Conservation (phyloP, 2,888 invertebrate genomes). For the Ditylenchus weischeri region DNA sequence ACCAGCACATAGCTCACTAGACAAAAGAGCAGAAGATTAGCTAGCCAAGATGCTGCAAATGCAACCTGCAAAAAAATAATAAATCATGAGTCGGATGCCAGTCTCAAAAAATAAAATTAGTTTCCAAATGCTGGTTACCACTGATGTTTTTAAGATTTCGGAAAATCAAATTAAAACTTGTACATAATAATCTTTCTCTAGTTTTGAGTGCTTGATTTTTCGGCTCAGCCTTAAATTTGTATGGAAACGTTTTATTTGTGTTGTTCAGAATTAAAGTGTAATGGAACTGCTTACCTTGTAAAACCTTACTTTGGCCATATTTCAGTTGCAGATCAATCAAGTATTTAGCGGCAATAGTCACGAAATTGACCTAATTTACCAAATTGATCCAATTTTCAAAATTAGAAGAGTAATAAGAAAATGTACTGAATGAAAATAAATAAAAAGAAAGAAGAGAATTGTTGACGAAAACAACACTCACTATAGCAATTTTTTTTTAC, state of each 20-base stretch:
- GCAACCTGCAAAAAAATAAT: slow-evolving; percentile 11
- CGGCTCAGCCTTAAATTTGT: background rate
- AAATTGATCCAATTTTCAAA: background rate
- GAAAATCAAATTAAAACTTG: no score
- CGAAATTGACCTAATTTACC: background rate
- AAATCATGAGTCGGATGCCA: background rate
- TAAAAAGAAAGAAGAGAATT: slow-evolving; percentile 14
- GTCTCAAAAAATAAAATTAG: background rate
- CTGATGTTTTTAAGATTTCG: no score
- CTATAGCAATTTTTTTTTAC: slow-evolving; percentile 7
- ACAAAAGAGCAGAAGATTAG: slow-evolving; percentile 18
- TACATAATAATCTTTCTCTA: background rate
- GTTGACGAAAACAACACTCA: slow-evolving; percentile 9
- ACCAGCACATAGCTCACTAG: slow-evolving; percentile 22
- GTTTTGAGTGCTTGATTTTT: slow-evolving; percentile 2
- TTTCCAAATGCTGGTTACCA: background rate
- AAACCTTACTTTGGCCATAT: no score
- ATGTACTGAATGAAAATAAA: slow-evolving; percentile 9
- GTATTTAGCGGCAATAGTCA: background rate
- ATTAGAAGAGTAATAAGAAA: background rate
- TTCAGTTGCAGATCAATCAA: slow-evolving; percentile 4
- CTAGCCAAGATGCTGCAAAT: slow-evolving; percentile 22
- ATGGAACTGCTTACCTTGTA: no score
- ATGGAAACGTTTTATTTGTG: no score
- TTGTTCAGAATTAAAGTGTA: no score